These are phyloP conservation scores for Tinea pellionella DNA, from an alignment of 2,888 invertebrate genomes.

Conservation along the genomic window DNA sequence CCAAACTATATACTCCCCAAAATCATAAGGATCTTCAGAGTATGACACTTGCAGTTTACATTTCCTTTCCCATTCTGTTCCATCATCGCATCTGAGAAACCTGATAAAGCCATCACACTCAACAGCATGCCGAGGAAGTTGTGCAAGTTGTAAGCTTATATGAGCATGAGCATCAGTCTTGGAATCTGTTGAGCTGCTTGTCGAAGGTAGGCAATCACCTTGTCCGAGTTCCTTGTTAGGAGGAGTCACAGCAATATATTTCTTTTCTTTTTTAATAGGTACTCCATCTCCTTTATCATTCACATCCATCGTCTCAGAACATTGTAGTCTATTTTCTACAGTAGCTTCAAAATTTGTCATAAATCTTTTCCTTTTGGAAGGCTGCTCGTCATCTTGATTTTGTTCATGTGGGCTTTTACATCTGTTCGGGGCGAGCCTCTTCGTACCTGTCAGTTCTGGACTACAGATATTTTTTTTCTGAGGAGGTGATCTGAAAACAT, in stretches of 20 bases:
- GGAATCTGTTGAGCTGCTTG: constrained; percentile 40
- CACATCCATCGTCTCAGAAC: constrained; percentile 23
- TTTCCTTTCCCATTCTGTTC: constrained; percentile 68
- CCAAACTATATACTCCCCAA: constrained; percentile 71
- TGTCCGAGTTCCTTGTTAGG: constrained; percentile 53
- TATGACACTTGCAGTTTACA: constrained; percentile 74
- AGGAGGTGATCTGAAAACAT: constrained; percentile 31
- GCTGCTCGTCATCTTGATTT: neutral
- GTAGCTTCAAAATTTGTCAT: neutral
- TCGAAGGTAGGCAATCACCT: constrained; percentile 59
- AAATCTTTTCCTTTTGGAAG: neutral
- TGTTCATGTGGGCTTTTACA: constrained; percentile 46
- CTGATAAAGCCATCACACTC: constrained; percentile 60
- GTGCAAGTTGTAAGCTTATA: constrained; percentile 33
- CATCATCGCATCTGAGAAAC: constrained; percentile 49
- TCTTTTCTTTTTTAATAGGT: constrained; percentile 24
- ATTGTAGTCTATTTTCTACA: neutral
- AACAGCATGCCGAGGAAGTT: constrained; percentile 50
- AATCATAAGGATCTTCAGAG: constrained; percentile 58
- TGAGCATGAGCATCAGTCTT: constrained; percentile 36
- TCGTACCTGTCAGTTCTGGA: constrained; percentile 18
- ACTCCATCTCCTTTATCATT: constrained; percentile 44
- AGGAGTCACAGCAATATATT: constrained; percentile 45
- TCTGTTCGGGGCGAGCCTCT: constrained; percentile 29
- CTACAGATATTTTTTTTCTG: neutral